These are phyloP conservation scores for Cynoglossus semilaevis DNA, from an alignment of 2,113 vertebrate genomes.

Conservation along the genomic window DNA sequence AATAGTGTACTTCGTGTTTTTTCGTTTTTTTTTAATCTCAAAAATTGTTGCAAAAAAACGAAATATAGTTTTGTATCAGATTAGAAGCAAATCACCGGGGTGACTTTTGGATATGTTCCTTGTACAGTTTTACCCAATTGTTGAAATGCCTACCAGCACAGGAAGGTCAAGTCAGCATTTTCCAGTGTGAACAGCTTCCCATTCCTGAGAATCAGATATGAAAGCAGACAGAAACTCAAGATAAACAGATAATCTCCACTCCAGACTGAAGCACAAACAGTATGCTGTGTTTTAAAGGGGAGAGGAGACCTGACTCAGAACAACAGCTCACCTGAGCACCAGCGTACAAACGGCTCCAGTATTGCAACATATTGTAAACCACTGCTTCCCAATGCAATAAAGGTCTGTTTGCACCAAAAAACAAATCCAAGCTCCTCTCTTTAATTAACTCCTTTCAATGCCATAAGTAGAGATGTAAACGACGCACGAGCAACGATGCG, in stretches of 20 bases:
- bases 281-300: conserved; percentile 17
- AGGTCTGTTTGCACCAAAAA: conserved; percentile 64
- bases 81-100: conserved; percentile 35
- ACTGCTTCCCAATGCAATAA: conserved; percentile 68
- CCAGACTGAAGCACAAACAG: conserved; percentile 29
- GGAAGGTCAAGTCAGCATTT: conserved; percentile 54
- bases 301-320: conserved; percentile 15
- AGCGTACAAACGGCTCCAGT: conserved; percentile 51
- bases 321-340: conserved; percentile 37
- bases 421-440: conserved; percentile 62
- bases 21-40: conserved; percentile 38
- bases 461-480: conserved; percentile 31
- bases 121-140: conserved; percentile 57
- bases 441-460: conserved; percentile 53
- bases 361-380: conserved; percentile 55
- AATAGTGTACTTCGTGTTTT: conserved; percentile 56
- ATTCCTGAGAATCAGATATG: conserved; percentile 31
- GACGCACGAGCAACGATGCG: conserved; percentile 41
- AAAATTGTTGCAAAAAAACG: conserved; percentile 63
- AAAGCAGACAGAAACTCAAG: conserved; percentile 13
- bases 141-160: conserved; percentile 46
- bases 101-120: conserved; percentile 49
- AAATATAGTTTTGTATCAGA: conserved; percentile 70
- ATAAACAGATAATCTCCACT: conserved; percentile 30
- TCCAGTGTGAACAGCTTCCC: conserved; percentile 60